Conservation (phyloP, 2,113 vertebrate species). For the Orthonyx spaldingii region DNA sequence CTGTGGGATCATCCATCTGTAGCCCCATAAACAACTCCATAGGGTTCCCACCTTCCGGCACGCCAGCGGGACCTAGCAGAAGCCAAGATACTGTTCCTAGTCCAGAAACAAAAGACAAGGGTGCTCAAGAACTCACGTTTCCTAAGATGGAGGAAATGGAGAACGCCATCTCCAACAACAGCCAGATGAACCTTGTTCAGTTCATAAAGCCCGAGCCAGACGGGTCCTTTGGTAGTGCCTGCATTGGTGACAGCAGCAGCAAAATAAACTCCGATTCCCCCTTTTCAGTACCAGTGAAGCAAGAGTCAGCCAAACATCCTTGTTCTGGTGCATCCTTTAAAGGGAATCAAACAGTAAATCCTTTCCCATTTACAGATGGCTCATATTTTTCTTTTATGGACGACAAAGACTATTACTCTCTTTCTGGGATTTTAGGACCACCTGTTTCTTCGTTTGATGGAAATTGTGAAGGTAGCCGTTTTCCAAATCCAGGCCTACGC, state of each 20-base stretch:
- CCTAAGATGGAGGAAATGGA: conserved; percentile 92
- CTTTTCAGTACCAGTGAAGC: conserved; percentile 90
- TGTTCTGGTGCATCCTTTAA: conserved; percentile 87
- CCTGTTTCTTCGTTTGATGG: conserved; percentile 89
- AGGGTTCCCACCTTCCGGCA: conserved; percentile 60
- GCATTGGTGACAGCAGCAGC: conserved; percentile 79
- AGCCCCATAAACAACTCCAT: conserved; percentile 72
- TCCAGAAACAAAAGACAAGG: conserved; percentile 80
- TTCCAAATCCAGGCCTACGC: conserved; percentile 82
- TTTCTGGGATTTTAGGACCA: conserved; percentile 97
- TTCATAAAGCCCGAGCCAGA: conserved; percentile 96
- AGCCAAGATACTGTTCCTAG: conserved; percentile 82
- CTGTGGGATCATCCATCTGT: conserved; percentile 76
- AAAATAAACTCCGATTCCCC: conserved; percentile 78
- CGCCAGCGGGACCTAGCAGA: conserved; percentile 75
- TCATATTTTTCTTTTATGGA: conserved; percentile 97
- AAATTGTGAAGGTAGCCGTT: conserved; percentile 85
- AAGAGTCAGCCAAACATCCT: conserved; percentile 85
- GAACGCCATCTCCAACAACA: conserved; percentile 79
- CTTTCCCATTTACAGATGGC: conserved; percentile 90
- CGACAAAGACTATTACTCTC: conserved; percentile 96
- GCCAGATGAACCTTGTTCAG: conserved; percentile 88
- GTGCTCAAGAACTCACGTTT: conserved; percentile 84
- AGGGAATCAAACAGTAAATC: conserved; percentile 83
- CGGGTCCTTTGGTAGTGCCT: conserved; percentile 85